Conservation (phyloP, 2,888 invertebrate genomes). For the Macrosiphum euphorbiae region DNA sequence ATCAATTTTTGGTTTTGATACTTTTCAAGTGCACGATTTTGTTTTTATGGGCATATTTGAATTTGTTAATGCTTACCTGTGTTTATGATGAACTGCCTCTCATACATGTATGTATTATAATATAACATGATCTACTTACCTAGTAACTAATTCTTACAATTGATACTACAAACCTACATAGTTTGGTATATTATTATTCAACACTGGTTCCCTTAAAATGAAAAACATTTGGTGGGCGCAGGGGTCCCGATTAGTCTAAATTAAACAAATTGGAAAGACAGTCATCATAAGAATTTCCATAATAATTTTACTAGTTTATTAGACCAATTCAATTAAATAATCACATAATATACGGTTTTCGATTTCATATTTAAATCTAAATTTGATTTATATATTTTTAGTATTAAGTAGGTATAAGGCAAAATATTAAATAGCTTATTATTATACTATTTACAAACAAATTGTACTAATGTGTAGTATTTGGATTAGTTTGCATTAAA, state of each 20-base stretch:
- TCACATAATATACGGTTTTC: background rate
- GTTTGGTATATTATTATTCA: background rate
- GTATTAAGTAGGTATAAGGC: background rate
- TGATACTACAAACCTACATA: too few species aligned
- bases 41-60: background rate
- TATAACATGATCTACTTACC: background rate
- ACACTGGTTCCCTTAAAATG: background rate
- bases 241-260: background rate
- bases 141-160: too few species aligned
- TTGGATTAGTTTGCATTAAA: background rate
- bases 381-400: background rate
- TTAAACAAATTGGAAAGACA: background rate
- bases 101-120: background rate
- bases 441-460: background rate
- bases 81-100: background rate
- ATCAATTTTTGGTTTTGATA: background rate
- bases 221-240: background rate
- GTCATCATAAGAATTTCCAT: background rate
- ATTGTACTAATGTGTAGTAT: background rate
- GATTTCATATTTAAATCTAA: background rate
- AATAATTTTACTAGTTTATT: background rate
- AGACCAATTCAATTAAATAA: background rate
- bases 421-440: background rate
- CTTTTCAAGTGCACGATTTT: background rate
- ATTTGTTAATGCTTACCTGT: too few species aligned